phyloP scores from a whole-genome alignment of 23 tunicate genomes.

The Trididemnum miniatum region DNA sequence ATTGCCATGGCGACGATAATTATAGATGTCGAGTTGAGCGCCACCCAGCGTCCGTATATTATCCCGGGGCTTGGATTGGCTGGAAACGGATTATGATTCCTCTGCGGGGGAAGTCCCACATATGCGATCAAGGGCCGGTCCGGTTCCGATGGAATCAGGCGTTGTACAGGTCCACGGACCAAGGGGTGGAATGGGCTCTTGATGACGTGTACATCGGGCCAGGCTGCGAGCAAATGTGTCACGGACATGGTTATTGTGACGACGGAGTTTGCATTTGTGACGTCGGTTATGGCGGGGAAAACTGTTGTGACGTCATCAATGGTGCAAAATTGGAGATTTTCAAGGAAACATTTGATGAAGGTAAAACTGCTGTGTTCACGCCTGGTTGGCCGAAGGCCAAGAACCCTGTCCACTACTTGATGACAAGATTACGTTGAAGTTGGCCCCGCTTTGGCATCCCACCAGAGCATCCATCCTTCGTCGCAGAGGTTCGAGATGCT shows the following conservation, averaged over 20 bases:
- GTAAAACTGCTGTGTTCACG: too few species aligned
- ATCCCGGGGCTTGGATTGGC: conserved; percentile 60
- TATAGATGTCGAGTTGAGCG: conserved; percentile 45
- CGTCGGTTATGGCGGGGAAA: conserved; percentile 46
- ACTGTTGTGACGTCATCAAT: conserved; percentile 79
- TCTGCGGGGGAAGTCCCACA: conserved; percentile 21
- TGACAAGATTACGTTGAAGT: not conserved
- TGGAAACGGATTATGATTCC: conserved; percentile 64
- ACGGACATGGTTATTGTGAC: conserved; percentile 69
- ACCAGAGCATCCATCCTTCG: too few species aligned
- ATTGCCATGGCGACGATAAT: conserved; percentile 48
- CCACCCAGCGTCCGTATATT: conserved; percentile 74
- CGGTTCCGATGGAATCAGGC: conserved; percentile 91
- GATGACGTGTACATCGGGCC: conserved; percentile 95
- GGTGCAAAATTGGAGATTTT: too few species aligned
- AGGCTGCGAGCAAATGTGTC: conserved; percentile 61
- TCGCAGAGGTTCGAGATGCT: too few species aligned
- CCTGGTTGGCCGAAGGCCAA: too few species aligned
- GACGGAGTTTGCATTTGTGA: conserved; percentile 67
- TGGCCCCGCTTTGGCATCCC: too few species aligned
- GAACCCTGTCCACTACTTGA: too few species aligned
- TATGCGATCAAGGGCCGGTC: conserved; percentile 26
- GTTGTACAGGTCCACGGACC: conserved; percentile 7
- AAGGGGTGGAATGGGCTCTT: conserved; percentile 50
- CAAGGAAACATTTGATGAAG: too few species aligned